phyloP scores from a whole-genome alignment of 2,888 invertebrate genomes.

The Cistogaster globosa region DNA sequence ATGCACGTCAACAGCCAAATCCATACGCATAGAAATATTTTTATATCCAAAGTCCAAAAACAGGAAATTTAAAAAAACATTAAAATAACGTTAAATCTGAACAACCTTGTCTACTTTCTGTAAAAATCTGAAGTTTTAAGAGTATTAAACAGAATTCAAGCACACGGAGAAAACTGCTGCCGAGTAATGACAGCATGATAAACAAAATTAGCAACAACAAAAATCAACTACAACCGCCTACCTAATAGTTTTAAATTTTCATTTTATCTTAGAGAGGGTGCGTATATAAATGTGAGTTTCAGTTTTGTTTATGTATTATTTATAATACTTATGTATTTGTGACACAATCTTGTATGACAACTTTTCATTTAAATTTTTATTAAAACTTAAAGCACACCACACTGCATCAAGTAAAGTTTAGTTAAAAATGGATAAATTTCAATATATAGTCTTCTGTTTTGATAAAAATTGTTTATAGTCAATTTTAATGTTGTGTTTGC shows the following conservation, averaged over 20 bases:
- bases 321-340: neutral
- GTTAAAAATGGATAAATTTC: too few relatives aligned
- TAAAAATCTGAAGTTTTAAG: slow-evolving; percentile 44
- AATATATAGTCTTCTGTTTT: too few relatives aligned
- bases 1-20: slow-evolving; percentile 3
- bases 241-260: slow-evolving; percentile 41
- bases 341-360: slow-evolving; percentile 50
- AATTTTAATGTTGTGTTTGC: too few relatives aligned
- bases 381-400: too few relatives aligned
- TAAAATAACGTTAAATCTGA: slow-evolving; percentile 56
- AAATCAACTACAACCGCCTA: slow-evolving; percentile 43
- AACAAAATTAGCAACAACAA: slow-evolving; percentile 9
- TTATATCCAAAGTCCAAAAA: neutral
- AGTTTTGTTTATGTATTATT: too few relatives aligned
- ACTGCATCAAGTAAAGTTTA: too few relatives aligned
- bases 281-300: slow-evolving; percentile 20
- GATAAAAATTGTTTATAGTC: too few relatives aligned
- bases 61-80: slow-evolving; percentile 2
- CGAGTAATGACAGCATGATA: neutral
- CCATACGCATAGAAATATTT: neutral
- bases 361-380: slow-evolving; percentile 43
- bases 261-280: slow-evolving; percentile 11
- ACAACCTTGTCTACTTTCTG: slow-evolving; percentile 79
- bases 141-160: neutral
- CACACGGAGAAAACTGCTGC: neutral